These are phyloP conservation scores for Onychostruthus taczanowskii DNA, from an alignment of 2,113 vertebrate species.

Conservation along the genomic window DNA sequence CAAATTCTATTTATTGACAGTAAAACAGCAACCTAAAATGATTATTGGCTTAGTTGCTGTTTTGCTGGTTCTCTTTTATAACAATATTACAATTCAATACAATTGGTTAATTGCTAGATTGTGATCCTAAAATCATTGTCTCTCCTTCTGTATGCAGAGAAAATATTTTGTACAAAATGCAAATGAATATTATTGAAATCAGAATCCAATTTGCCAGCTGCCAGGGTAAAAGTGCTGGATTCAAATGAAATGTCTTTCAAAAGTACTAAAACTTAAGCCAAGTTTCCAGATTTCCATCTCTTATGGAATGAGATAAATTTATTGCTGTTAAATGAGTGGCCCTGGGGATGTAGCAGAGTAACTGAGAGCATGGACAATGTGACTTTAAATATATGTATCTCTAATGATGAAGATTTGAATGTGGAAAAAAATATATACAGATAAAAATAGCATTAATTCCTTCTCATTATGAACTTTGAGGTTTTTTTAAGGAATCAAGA, in stretches of 20 bases:
- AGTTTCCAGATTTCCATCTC: not conserved
- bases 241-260: not conserved
- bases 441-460: not conserved
- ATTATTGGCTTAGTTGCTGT: not conserved
- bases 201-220: slow-evolving; percentile 23
- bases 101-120: slow-evolving; percentile 5
- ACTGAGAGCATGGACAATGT: not conserved
- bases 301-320: not conserved
- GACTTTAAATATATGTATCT: not conserved
- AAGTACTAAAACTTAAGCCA: not conserved
- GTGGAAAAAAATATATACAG: not conserved
- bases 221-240: not conserved
- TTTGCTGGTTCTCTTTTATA: not conserved
- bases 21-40: not conserved
- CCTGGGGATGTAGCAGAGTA: not conserved
- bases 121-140: slow-evolving; percentile 12
- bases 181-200: slow-evolving; percentile 33
- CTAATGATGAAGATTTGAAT: not conserved
- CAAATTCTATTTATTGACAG: not conserved
- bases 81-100: not conserved
- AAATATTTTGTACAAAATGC: slow-evolving; percentile 25
- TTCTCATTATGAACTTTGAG: not conserved
- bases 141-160: not conserved
- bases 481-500: not conserved
- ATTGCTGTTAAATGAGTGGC: not conserved